These are phyloP conservation scores for Willisornis vidua DNA, from an alignment of 2,113 vertebrate species.

Conservation along the genomic window DNA sequence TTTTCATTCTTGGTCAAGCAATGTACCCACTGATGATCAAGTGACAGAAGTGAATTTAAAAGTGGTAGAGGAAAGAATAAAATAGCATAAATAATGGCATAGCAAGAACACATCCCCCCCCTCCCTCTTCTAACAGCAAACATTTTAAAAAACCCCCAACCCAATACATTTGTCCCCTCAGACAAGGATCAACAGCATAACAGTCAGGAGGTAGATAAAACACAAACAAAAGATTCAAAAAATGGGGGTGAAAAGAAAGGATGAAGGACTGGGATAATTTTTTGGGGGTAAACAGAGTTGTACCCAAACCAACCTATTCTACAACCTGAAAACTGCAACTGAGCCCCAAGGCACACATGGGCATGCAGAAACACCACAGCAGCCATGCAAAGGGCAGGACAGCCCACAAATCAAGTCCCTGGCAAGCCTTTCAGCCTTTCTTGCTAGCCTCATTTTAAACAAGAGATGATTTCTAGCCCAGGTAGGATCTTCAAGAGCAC, in stretches of 20 bases:
- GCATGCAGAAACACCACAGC: neutral
- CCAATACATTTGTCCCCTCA: neutral
- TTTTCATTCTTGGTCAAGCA: neutral
- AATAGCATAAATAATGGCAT: neutral
- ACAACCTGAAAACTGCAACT: neutral
- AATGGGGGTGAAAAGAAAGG: neutral
- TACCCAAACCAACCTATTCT: neutral
- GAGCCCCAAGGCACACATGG: neutral
- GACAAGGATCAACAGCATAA: neutral
- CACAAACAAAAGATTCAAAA: neutral
- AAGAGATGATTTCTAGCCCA: neutral
- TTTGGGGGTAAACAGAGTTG: neutral
- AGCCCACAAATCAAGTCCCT: neutral
- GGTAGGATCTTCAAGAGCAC: neutral
- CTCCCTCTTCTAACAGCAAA: neutral
- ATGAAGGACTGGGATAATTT: neutral
- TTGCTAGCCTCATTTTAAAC: neutral
- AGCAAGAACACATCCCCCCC: neutral
- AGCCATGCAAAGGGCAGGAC: neutral
- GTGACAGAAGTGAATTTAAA: neutral
- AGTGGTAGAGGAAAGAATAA: neutral
- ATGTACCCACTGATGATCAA: neutral
- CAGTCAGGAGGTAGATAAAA: neutral
- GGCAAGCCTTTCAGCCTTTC: neutral
- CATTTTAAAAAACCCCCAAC: neutral